Base-by-base conservation (phyloP, 2,797 vertebrate species). In the Acestrorhynchus altus region DNA sequence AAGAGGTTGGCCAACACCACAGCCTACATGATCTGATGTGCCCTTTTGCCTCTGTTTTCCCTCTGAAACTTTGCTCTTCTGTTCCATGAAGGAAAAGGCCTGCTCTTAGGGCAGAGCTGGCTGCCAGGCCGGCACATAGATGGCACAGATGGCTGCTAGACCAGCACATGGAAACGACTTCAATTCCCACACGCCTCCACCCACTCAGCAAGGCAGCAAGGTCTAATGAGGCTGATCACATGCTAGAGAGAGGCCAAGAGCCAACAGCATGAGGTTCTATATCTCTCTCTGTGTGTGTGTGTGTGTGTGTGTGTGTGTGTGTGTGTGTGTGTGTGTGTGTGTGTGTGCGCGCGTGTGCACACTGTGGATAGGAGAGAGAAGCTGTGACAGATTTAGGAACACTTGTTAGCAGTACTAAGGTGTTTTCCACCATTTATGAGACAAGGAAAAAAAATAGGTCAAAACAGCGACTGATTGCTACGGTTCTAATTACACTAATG, bases 401-500 rank as follows among this genome's bases (percentile, higher is more conserved):
- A 72, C 77, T 72, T 80, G 71, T 76, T 40, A 68, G 64, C 59
- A 39, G 39, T 59, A 44, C 47, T 54, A 69, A 79, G 74, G 77
- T 84, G 69, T 82, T 78, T 85, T 83, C 73, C 46, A 56, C 79
- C 72, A 84, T 82, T 76, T 54, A 75, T 52, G 71, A 81, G 76
- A 74, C 56, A 16, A 22, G 31, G 10, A 4, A 79, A 82, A 83
- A 83, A 84, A 83, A 74, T 69, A 76, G 81, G 82, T 85, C 85
- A 82, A 80, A 84, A 83, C 67, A 84, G 44, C 31, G 76, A 82
- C 83, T 85, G 81, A 85, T 88, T 86, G 84, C 74, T 74, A 82
- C 75, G 66, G 79, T 79, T 86, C 76, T 84, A 87, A 86, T 83
- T 84, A 80, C 83, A 59, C 83, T 88, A 85, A 86, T 83, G 77